A percentile compares a stretch with the other conserved stretches of the same genome.
phyloP scores from a whole-genome alignment of 2,113 vertebrate species.

The Oryctolagus cuniculus region DNA sequence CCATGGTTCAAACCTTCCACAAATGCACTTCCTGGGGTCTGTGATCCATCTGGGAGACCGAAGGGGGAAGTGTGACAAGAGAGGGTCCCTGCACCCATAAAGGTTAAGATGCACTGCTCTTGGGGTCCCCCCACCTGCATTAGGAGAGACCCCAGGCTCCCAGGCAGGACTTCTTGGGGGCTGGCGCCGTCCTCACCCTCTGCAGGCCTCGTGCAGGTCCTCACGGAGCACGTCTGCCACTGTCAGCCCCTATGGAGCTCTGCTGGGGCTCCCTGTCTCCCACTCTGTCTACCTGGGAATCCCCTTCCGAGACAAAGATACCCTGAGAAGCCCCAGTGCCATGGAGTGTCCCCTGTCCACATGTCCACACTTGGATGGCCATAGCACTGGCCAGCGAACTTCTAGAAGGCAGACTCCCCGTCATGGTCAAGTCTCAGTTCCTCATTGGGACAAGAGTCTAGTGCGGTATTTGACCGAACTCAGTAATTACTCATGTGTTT shows the following conservation, averaged over 20 bases:
- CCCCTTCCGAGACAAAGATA: not conserved
- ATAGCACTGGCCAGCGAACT: accelerated
- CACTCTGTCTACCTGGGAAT: too few relatives aligned
- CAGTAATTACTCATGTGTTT: not conserved
- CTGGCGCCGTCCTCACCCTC: accelerated
- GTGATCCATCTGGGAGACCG: not conserved
- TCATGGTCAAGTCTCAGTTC: accelerated
- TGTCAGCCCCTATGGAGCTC: too few relatives aligned
- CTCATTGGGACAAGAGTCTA: not conserved
- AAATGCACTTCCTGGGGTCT: not conserved
- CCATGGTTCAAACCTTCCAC: not conserved
- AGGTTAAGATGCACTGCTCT: not conserved
- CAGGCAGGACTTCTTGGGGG: accelerated
- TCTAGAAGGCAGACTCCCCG: accelerated
- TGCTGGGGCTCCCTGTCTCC: not conserved
- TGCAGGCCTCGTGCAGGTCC: accelerated
- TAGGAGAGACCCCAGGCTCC: not conserved
- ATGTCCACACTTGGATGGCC: accelerated
- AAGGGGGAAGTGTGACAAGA: not conserved
- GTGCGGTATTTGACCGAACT: not conserved
- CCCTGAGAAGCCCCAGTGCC: accelerated
- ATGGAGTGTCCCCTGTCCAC: accelerated
- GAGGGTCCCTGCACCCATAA: too few relatives aligned
- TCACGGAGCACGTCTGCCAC: too few relatives aligned
- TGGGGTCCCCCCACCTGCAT: accelerated